phyloP scores from a whole-genome alignment of 2,888 invertebrate genomes.

The Cantharis rufa region DNA sequence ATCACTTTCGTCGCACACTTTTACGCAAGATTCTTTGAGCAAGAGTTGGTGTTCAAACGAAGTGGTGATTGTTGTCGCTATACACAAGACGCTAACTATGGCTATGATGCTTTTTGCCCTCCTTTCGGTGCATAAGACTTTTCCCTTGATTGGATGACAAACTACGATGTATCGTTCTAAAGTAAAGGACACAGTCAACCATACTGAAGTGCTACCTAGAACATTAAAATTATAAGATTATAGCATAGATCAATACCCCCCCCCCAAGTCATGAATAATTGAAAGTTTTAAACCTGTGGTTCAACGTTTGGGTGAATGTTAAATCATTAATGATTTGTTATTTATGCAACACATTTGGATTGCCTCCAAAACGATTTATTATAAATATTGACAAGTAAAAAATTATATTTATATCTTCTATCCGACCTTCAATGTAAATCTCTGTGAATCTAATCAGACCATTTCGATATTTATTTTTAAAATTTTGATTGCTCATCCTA shows the following conservation, averaged over 20 bases:
- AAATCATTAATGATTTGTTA: background rate
- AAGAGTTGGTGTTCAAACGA: constrained; percentile 69
- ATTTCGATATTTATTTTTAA: background rate
- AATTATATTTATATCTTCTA: background rate
- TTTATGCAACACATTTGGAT: constrained; percentile 2
- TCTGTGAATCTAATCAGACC: background rate
- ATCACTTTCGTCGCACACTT: constrained; percentile 20
- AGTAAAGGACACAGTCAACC: constrained; percentile 77
- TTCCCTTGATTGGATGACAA: constrained; percentile 73
- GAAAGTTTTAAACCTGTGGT: background rate
- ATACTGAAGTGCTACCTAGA: constrained; percentile 69
- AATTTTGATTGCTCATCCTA: background rate
- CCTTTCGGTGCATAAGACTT: constrained; percentile 70
- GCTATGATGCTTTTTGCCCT: constrained; percentile 69
- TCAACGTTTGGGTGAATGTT: background rate
- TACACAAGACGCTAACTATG: constrained; percentile 62
- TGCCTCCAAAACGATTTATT: constrained; percentile 8
- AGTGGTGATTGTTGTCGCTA: constrained; percentile 65
- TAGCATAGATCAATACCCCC: too few species aligned
- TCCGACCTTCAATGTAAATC: background rate
- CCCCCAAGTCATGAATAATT: background rate
- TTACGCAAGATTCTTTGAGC: constrained; percentile 44
- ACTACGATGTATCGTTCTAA: constrained; percentile 77
- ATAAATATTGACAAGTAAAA: constrained; percentile 14
- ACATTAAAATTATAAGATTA: background rate